These are phyloP conservation scores for Apamea anceps DNA, from an alignment of 2,888 invertebrate species.

Conservation along the genomic window DNA sequence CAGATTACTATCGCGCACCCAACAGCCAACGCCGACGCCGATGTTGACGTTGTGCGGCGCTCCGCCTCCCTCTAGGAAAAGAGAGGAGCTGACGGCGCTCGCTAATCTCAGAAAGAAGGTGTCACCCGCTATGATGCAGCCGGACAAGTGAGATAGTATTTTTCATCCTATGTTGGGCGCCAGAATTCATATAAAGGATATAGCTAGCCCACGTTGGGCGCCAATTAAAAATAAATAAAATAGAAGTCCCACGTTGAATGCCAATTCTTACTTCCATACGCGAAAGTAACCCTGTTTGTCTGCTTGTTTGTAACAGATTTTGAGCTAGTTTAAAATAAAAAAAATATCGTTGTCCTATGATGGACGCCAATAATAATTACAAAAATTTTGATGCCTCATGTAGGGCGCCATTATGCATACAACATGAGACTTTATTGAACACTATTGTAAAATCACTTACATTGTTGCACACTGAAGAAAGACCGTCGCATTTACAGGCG, in stretches of 20 bases:
- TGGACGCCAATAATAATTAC: slow-evolving; percentile 22
- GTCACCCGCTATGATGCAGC: slow-evolving; percentile 89
- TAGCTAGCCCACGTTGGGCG: background rate
- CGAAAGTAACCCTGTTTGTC: background rate
- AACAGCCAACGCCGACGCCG: slow-evolving; percentile 82
- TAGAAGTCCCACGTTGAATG: background rate
- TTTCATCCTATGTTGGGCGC: background rate
- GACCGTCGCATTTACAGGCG: background rate
- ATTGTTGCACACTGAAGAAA: slow-evolving; percentile 8
- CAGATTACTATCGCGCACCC: slow-evolving; percentile 78
- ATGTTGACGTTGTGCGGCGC: slow-evolving; percentile 87
- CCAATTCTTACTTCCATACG: background rate
- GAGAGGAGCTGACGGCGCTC: slow-evolving; percentile 93
- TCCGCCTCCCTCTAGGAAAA: slow-evolving; percentile 91
- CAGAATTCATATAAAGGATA: background rate
- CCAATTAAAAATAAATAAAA: background rate
- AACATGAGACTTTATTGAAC: background rate
- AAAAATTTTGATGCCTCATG: too few relatives aligned
- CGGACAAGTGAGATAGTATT: slow-evolving; percentile 74
- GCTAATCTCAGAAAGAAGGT: slow-evolving; percentile 93
- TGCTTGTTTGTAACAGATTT: background rate
- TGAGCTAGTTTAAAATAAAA: background rate
- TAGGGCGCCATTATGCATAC: background rate
- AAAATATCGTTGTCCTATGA: background rate
- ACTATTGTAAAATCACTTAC: background rate